Base-by-base conservation (phyloP, 2,888 invertebrate genomes). In the Deilephila porcellus region DNA sequence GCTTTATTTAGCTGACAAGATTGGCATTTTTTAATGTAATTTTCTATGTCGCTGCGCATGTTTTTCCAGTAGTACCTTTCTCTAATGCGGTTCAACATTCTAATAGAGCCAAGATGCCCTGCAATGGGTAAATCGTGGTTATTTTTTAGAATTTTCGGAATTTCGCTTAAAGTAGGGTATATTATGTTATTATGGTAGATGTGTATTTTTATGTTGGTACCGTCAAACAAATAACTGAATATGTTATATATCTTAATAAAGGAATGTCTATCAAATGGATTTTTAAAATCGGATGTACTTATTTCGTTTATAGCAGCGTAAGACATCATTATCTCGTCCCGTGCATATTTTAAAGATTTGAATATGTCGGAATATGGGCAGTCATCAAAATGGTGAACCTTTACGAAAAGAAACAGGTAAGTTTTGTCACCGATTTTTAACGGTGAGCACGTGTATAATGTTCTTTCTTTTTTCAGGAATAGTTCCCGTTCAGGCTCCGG, bases 381-480 rank as follows among this genome's bases (percentile, higher is more conserved):
- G 2, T 70, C 19, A 29, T 70, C 70, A 17, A 70, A 70, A 53
- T 70, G 53, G 29, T 70, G 56, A 14, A 70, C 70, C 19, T 53
- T 70, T 11, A 17, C 56, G 29, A 53, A 70, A 4, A 70, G 7
- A 5, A 70, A 25, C 4, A 11, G 25, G 4, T 52, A 53, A 7
- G n/a, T 8, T 70, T 70, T 70, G 14, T 45, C 34, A n/a, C 2
- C 20, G 17, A n/a, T 20, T 7, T 67, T 20, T 17, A 67, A 19
- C n/a, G 14, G 14, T 34, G 5, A 17, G 20, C 17, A 67, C 11
- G 45, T n/a, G 20, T 67, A 37, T 11, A 70, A 20, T n/a, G 17
- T 19, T 45, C n/a, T 70, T 70, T 70, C 70, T 34, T 2, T 11
- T 11, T 70, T 37, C 4, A 20, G 25, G 56, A 37, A 37, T 34